A percentile compares a stretch with the other conserved stretches of the same genome.
Conservation (phyloP, 2,113 vertebrate genomes). For the Martes martes region DNA sequence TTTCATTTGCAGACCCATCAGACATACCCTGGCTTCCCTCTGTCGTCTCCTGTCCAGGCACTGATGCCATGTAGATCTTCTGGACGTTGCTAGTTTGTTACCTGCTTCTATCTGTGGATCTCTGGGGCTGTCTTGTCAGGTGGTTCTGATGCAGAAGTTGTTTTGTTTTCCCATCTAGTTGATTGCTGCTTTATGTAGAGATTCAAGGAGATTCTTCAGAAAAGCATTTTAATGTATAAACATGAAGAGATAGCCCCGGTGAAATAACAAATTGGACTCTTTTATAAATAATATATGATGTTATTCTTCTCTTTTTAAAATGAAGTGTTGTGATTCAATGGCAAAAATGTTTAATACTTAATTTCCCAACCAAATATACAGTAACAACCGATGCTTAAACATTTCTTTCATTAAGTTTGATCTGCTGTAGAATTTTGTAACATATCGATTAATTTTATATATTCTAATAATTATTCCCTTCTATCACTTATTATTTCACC, state of each 20-base stretch:
- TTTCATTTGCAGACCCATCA: background rate
- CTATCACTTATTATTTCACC: background rate
- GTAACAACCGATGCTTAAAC: background rate
- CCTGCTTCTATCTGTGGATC: background rate
- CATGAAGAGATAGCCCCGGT: background rate
- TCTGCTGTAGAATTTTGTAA: background rate
- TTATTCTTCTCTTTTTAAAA: slow-evolving; percentile 3
- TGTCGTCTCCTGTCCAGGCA: background rate
- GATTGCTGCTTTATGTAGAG: background rate
- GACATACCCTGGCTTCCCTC: background rate
- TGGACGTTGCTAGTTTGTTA: background rate
- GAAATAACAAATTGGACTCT: background rate
- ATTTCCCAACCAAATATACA: background rate
- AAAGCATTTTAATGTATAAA: background rate
- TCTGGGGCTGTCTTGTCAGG: background rate
- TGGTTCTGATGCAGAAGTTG: background rate
- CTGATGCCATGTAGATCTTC: background rate
- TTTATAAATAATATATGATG: background rate
- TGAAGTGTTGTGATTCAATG: background rate
- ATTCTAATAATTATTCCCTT: background rate
- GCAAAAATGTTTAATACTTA: background rate
- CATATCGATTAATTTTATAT: background rate
- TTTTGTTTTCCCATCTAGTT: background rate
- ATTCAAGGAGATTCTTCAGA: background rate
- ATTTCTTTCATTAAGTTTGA: background rate